Evolutionary conservation across 2,888 invertebrate species (phyloP).

Genomic region (Microctonus aethiopoides): DNA sequence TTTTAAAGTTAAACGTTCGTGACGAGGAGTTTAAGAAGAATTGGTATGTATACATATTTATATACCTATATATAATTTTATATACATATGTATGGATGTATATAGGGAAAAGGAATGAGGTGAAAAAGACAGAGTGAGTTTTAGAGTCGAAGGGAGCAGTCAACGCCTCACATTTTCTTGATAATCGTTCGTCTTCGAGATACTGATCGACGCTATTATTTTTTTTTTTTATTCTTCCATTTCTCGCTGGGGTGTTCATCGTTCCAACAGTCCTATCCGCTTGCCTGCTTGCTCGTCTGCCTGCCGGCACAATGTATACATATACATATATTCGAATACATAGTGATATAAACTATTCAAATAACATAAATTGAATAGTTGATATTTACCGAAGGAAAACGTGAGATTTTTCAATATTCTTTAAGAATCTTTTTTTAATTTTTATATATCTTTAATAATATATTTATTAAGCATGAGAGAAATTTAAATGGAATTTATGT

Average conservation of each 20-base stretch:
- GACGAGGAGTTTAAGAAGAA: constrained; percentile 22
- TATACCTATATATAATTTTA: no score
- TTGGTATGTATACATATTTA: background rate
- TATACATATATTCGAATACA: background rate
- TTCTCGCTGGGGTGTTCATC: background rate
- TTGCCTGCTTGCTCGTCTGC: constrained; percentile 13
- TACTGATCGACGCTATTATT: constrained; percentile 36
- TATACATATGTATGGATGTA: background rate
- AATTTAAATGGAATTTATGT: no score
- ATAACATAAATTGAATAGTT: no score
- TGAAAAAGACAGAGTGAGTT: constrained; percentile 25
- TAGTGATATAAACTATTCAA: background rate
- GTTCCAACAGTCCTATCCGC: background rate
- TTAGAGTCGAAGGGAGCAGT: constrained; percentile 36
- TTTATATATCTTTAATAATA: background rate
- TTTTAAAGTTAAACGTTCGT: constrained; percentile 22
- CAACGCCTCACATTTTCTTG: constrained; percentile 39
- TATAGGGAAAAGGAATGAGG: background rate
- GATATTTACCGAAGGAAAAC: background rate
- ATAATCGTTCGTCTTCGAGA: constrained; percentile 46
- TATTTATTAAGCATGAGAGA: background rate
- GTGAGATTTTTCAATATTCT: no score
- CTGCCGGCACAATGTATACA: background rate
- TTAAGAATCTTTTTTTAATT: background rate
- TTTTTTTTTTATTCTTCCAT: background rate